Percentiles rank a stretch among this genome's conserved stretches.
Conservation (phyloP, 2,113 vertebrate genomes). For the Oncorhynchus mykiss region DNA sequence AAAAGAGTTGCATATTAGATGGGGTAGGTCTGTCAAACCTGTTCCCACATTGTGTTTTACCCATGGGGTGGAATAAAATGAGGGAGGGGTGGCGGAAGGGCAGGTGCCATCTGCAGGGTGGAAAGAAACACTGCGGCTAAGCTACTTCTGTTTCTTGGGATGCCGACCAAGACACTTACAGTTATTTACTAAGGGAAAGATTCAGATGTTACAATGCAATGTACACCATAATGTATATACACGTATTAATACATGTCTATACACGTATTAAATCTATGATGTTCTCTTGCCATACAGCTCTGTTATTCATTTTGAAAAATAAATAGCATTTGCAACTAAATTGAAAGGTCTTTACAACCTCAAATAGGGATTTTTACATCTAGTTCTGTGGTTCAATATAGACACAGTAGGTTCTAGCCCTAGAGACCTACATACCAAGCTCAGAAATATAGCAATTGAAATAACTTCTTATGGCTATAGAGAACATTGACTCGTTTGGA, state of each 20-base stretch:
- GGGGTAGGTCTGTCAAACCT: slow-evolving; percentile 92
- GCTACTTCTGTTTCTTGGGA: slow-evolving; percentile 24
- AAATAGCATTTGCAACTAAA: neutral
- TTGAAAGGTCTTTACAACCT: no score
- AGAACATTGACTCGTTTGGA: slow-evolving; percentile 3
- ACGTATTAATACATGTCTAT: neutral
- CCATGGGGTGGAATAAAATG: slow-evolving; percentile 86
- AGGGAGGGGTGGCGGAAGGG: slow-evolving; percentile 50
- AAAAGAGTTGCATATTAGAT: slow-evolving; percentile 79
- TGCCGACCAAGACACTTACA: neutral
- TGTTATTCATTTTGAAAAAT: neutral
- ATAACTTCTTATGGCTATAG: neutral
- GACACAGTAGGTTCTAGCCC: no score
- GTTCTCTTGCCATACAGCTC: neutral
- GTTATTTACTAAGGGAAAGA: neutral
- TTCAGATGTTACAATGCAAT: neutral
- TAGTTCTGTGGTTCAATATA: no score
- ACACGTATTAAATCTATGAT: neutral
- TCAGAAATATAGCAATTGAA: neutral
- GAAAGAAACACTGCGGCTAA: slow-evolving; percentile 26
- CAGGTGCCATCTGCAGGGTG: slow-evolving; percentile 72
- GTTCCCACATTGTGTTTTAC: slow-evolving; percentile 92
- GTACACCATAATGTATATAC: no score
- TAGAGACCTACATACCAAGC: neutral
- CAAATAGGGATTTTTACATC: no score